These are phyloP conservation scores for Leptodirus hochenwartii DNA, from an alignment of 2,888 invertebrate genomes.

Conservation along the genomic window DNA sequence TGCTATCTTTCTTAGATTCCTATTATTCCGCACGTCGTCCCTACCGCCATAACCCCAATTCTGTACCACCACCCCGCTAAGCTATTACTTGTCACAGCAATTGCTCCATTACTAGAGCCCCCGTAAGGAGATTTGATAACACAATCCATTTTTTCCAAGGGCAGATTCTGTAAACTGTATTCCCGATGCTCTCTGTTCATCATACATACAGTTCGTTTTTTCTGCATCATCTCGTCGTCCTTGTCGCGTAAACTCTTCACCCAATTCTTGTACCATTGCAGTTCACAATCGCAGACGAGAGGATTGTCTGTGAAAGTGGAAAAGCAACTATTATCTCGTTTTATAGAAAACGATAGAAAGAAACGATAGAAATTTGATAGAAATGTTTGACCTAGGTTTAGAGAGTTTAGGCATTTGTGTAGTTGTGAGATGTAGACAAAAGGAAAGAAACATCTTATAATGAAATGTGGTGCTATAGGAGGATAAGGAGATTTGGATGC, in stretches of 20 bases:
- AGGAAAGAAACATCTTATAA: too few species aligned
- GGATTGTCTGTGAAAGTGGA: constrained; percentile 63
- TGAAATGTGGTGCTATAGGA: too few species aligned
- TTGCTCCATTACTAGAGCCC: too few species aligned
- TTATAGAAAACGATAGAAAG: constrained; percentile 6
- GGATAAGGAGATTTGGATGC: too few species aligned
- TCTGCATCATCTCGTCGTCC: constrained; percentile 77
- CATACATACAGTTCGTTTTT: constrained; percentile 67
- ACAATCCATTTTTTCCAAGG: constrained; percentile 69
- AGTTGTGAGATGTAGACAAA: too few species aligned
- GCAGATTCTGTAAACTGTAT: constrained; percentile 65
- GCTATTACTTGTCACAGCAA: too few species aligned
- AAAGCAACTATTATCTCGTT: constrained; percentile 1
- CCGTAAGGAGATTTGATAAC: constrained; percentile 36
- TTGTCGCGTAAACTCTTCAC: constrained; percentile 57
- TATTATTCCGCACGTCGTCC: too few species aligned
- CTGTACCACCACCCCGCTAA: too few species aligned
- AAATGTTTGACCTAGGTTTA: background rate
- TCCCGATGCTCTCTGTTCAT: constrained; percentile 68
- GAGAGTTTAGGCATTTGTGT: background rate
- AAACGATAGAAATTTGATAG: background rate
- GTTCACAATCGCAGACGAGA: constrained; percentile 68
- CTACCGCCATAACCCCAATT: too few species aligned
- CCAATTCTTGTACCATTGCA: constrained; percentile 78
- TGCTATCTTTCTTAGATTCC: too few species aligned